Base-by-base conservation (phyloP, 2,797 vertebrate species). In the Diplodus sargus region DNA sequence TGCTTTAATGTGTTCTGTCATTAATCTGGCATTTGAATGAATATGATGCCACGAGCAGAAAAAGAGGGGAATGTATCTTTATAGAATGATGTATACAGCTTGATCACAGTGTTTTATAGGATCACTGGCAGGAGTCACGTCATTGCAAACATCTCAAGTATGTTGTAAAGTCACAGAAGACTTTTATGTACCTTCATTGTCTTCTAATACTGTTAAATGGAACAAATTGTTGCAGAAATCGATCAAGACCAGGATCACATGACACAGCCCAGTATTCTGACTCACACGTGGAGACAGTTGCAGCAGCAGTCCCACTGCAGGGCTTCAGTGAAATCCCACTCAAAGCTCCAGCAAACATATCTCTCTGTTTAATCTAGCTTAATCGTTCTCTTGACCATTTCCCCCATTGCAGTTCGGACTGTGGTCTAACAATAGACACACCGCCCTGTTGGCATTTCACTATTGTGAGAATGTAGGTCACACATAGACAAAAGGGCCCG, bases 381-480 rank as follows among this genome's bases (percentile, higher is more conserved):
- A 76, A 77, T 83, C 80, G 70, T 73, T 83, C 79, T 79, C 76
- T 71, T 60, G 49, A 76, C 68, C 67, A 51, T 76, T 78, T 79
- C 56, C 67, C 64, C 10, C 10, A 28, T n/a, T 59, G 52, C 51
- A 76, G 64, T 76, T 61, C 68, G 76, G 74, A 77, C 39, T 76
- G 70, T 64, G 74, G 82, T 34, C 86, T 82, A 85, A 85, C 79
- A 81, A 83, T 84, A 86, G 70, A 82, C 64, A 52, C 43, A 9
- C 67, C 23, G 60, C 74, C 56, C 70, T 74, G 69, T 70, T 82
- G 53, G 70, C 57, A 51, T 85, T 87, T 85, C 73, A 66, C 76
- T 63, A 73, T 70, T 85, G 68, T 85, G 77, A 78, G 74, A 88
- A 91, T 91, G 84, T 87, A 90, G 90, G 89, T 89, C 87, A 87